A percentile compares a stretch with the other conserved stretches of the same genome.
These are phyloP conservation scores for Clistopyga incitator DNA, from an alignment of 2,888 invertebrate species.

Conservation along the genomic window DNA sequence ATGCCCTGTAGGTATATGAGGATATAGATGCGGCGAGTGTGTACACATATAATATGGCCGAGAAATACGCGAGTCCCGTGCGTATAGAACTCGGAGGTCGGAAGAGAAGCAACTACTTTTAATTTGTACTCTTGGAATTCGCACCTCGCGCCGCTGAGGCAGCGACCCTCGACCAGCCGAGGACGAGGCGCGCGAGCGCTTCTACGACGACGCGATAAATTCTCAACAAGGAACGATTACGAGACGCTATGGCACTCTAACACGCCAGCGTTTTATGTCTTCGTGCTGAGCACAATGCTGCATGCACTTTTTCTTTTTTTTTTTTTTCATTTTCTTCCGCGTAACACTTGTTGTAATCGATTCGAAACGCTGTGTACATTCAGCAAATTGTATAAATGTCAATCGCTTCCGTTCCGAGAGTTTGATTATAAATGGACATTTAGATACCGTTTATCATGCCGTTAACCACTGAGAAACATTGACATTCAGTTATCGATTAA, in stretches of 20 bases:
- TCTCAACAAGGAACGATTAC: constrained; percentile 59
- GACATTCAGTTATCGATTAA: neutral
- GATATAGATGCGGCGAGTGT: constrained; percentile 11
- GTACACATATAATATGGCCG: constrained; percentile 45
- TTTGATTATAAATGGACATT: constrained; percentile 4
- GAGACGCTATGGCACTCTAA: constrained; percentile 28
- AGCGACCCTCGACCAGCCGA: constrained; percentile 25
- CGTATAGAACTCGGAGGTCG: constrained; percentile 34
- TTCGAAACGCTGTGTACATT: neutral
- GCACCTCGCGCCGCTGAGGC: constrained; percentile 29
- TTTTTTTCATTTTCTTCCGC: constrained; percentile 17
- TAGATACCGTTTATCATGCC: neutral
- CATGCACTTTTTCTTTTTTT: constrained; percentile 15
- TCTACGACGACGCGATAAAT: constrained; percentile 57
- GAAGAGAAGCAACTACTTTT: constrained; percentile 59
- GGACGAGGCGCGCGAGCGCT: constrained; percentile 1
- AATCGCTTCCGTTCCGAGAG: neutral
- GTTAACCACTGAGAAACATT: neutral
- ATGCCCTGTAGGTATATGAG: neutral
- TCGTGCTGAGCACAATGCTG: constrained; percentile 39
- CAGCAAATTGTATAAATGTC: neutral
- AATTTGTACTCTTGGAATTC: constrained; percentile 65
- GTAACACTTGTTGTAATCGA: neutral
- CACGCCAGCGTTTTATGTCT: constrained; percentile 41
- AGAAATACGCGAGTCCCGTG: constrained; percentile 28